Evolutionary conservation across 1,140 invertebrate genomes (phyloP).

Genomic region (Drosophila arawakana): DNA sequence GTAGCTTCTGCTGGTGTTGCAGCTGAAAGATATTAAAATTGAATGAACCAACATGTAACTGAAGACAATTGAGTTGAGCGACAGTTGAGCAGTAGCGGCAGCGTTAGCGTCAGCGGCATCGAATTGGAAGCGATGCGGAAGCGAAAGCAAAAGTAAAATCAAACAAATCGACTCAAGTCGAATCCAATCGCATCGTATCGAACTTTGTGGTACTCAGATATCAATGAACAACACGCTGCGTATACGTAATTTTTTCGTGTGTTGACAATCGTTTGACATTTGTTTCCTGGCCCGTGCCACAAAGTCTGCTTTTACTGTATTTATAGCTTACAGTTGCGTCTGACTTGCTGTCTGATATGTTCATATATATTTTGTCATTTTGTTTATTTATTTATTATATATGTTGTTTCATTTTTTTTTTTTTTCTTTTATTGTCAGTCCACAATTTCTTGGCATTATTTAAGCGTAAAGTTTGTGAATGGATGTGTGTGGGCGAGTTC

Average conservation of each 20-base stretch:
- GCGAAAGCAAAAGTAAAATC: slow-evolving; percentile 40
- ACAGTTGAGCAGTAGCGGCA: too few relatives aligned
- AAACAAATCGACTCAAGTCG: neutral
- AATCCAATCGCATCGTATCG: slow-evolving; percentile 15
- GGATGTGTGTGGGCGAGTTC: slow-evolving; percentile 17
- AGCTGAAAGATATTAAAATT: slow-evolving; percentile 41
- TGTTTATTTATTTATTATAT: slow-evolving; percentile 3
- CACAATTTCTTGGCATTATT: slow-evolving; percentile 56
- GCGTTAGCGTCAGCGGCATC: too few relatives aligned
- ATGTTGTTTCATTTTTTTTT: neutral
- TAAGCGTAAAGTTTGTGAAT: slow-evolving; percentile 32
- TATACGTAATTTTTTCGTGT: slow-evolving; percentile 46
- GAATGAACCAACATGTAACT: slow-evolving; percentile 40
- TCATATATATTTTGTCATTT: neutral
- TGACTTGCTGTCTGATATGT: slow-evolving; percentile 16
- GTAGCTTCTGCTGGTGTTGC: slow-evolving; percentile 3
- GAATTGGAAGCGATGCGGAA: slow-evolving; percentile 29
- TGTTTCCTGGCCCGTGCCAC: slow-evolving; percentile 53
- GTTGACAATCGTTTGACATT: slow-evolving; percentile 57
- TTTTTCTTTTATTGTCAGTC: slow-evolving; percentile 35
- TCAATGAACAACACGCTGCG: slow-evolving; percentile 39
- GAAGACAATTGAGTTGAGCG: slow-evolving; percentile 32
- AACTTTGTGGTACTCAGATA: slow-evolving; percentile 3
- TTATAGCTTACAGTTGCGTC: neutral
- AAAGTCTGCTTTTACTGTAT: neutral